Evolutionary conservation across 2,113 vertebrate species (phyloP), one percentile per base, ranked within the genome.

Genomic region (Triplophysa rosa): DNA sequence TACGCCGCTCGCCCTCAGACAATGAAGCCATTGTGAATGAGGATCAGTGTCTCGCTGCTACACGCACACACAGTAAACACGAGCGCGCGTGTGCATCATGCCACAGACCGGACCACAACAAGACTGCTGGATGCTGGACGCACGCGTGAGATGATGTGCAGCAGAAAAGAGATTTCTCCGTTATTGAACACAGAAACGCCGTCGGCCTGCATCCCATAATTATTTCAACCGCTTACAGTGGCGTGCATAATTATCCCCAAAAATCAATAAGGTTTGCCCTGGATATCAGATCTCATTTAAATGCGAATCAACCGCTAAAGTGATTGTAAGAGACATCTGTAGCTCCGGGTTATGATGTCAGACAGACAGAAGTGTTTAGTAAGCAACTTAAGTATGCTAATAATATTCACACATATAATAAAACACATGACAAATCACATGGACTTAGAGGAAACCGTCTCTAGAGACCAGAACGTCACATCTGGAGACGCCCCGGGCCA

Each of bases 21-120:
- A 80, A 58, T 79, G 68, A n/a, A 72, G 69, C 52, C 73, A 63
- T 82, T 85, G 81, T 81, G 52, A 66, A 67, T 58, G 24, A 67
- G 77, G 77, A 80, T 82, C 84, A 62, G 77, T 23, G 67, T 75
- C 77, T 37, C 61, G 62, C 74, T 74, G 76, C 66, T 68, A 33
- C 64, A 75, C 64, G 45, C 72, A 73, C 71, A 78, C 65, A 19
- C 65, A 17, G 67, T 56, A 33, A 80, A 76, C 72, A 76, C 58
- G n/a, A 70, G 56, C 78, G 56, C 62, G 37, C 40, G 63, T 65
- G 29, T 84, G 74, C 65, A 62, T 47, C 8, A 10, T 12, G 21
- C 13, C 69, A 52, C 14, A 4, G 23, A 23, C 67, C 37, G 65
- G 67, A 45, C n/a, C 29, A 1, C 52, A 61, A 59, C 67, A 61